Evolutionary conservation across 2,888 invertebrate species (phyloP), one percentile per base, ranked within the genome.

Genomic region (Himalopsyche japonica): DNA sequence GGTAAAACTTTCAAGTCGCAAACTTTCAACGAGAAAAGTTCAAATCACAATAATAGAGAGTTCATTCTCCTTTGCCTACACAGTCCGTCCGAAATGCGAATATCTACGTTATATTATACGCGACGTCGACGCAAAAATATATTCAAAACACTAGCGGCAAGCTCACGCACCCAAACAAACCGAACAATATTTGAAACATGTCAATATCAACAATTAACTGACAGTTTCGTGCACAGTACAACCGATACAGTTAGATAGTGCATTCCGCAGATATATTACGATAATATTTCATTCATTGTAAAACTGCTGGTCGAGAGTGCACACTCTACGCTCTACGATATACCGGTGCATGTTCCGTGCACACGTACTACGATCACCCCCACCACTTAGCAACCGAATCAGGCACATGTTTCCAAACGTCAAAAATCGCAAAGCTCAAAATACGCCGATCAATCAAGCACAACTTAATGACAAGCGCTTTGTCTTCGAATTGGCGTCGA

Each of bases 381-480:
- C 80, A 47, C 80, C 49, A 80, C 27, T 24, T 18, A 30, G 10
- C 15, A 20, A 70, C 27, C 30, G 24, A 48, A 20, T 24, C 80
- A 24, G 49, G 49, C 80, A 80, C 80, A 80, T 80, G 80, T 80
- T 80, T 18, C n/a, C 24, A 80, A 80, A 80, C 80, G 80, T 80
- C 80, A 80, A 80, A 47, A 27, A 48, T 8, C 20, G n/a, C 10
- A 47, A n/a, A 2, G 12, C 20, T 27, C 24, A 15, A 70, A 70
- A 70, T 70, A 27, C 12, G 27, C 27, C 10, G 1, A 70, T 15
- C 10, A 70, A 70, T 70, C 70, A 20, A 20, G 15, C 70, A 70
- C 70, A 70, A 8, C 27, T 12, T 30, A 30, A 30, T 20, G 24
- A 20, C 24, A 4, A 57, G 24, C 15, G 15, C 43, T 43, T 20